These are phyloP conservation scores for Sebastes taczanowskii DNA, from an alignment of 2,797 vertebrate genomes.

Conservation along the genomic window DNA sequence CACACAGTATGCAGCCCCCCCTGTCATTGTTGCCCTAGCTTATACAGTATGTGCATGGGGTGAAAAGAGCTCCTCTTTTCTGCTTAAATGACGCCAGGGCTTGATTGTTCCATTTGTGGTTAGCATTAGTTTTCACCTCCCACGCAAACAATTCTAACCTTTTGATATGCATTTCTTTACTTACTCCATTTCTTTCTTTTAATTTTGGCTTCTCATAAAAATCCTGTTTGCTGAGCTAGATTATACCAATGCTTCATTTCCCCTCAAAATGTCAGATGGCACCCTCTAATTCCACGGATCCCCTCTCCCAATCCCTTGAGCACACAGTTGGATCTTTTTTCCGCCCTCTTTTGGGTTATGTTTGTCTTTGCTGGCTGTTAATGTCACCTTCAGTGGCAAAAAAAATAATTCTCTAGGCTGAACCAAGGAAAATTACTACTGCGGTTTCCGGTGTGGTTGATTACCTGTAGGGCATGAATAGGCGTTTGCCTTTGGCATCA, in stretches of 20 bases:
- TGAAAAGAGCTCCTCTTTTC: background rate
- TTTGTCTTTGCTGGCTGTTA: constrained; percentile 48
- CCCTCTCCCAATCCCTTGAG: constrained; percentile 41
- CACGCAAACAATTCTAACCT: constrained; percentile 39
- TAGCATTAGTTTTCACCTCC: constrained; percentile 10
- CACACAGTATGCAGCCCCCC: constrained; percentile 24
- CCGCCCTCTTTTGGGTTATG: constrained; percentile 18
- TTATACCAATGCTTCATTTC: constrained; percentile 39
- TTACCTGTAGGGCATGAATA: background rate
- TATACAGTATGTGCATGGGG: background rate
- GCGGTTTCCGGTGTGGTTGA: background rate
- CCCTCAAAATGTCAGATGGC: constrained; percentile 63
- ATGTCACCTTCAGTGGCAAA: constrained; percentile 47
- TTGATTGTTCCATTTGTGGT: background rate
- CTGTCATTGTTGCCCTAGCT: background rate
- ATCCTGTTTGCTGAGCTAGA: constrained; percentile 56
- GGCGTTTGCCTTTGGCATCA: constrained; percentile 8
- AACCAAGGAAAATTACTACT: background rate
- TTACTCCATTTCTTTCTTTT: constrained; percentile 33
- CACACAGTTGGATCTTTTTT: constrained; percentile 20
- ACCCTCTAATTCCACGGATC: constrained; percentile 51
- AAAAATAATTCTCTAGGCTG: background rate
- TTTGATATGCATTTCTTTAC: constrained; percentile 40
- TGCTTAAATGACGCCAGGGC: background rate
- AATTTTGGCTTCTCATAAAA: constrained; percentile 48